Conservation (phyloP, 2,888 invertebrate species). For the Aporophyla lueneburgensis region DNA sequence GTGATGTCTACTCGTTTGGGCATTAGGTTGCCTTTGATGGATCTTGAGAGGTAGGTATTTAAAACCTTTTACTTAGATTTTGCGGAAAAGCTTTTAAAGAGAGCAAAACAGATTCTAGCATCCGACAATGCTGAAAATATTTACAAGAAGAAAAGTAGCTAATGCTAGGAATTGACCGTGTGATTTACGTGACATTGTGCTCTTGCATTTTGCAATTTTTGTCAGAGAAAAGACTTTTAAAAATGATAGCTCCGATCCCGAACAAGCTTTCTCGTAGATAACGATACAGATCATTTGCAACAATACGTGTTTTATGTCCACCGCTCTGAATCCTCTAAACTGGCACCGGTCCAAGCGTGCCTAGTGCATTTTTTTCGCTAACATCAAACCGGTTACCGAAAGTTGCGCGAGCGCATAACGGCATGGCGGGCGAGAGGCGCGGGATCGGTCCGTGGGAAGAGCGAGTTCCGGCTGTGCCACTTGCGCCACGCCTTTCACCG, state of each 20-base stretch:
- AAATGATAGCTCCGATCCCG: conserved; percentile 7
- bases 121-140: background rate
- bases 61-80: background rate
- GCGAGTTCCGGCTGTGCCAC: conserved; percentile 89
- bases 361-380: conserved; percentile 80
- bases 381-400: conserved; percentile 83
- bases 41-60: background rate
- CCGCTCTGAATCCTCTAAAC: conserved; percentile 69
- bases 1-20: background rate
- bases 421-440: conserved; percentile 79
- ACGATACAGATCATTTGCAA: conserved; percentile 65
- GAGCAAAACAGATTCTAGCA: background rate
- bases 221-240: conserved; percentile 7
- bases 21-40: background rate
- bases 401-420: conserved; percentile 78
- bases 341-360: conserved; percentile 75
- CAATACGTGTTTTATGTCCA: conserved; percentile 77
- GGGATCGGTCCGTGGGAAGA: conserved; percentile 87
- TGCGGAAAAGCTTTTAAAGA: background rate
- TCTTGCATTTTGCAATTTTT: conserved; percentile 29
- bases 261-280: conserved; percentile 61
- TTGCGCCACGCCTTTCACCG: conserved; percentile 89
- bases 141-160: background rate
- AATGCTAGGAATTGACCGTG: conserved; percentile 1
- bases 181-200: conserved; percentile 9